phyloP scores from a whole-genome alignment of 2,797 vertebrate genomes.

The Austrolebias charrua region DNA sequence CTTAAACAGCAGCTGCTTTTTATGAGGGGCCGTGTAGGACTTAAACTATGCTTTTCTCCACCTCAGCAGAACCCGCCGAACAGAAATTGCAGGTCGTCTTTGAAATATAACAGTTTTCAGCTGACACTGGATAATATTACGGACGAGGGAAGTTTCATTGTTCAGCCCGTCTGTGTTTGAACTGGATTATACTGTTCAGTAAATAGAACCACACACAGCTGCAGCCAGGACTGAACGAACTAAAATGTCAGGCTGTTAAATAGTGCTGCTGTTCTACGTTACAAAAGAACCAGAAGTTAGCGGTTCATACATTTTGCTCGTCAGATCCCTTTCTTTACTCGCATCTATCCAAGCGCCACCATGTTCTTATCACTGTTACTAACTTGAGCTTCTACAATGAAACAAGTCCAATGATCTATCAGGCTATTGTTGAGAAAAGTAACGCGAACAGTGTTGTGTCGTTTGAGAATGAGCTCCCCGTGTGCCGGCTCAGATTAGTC shows the following conservation, averaged over 20 bases:
- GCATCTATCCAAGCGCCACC: too few relatives aligned
- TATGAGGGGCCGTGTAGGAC: too few relatives aligned
- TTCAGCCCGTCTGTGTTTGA: slow-evolving; percentile 52
- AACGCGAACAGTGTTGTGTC: too few relatives aligned
- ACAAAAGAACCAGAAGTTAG: background rate
- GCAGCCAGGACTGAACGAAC: slow-evolving; percentile 40
- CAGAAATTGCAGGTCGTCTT: slow-evolving; percentile 1
- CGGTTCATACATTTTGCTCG: too few relatives aligned
- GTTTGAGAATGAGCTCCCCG: too few relatives aligned
- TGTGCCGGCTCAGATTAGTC: too few relatives aligned
- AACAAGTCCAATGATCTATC: too few relatives aligned
- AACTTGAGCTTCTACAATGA: too few relatives aligned
- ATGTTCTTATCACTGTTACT: too few relatives aligned
- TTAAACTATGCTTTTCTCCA: slow-evolving; percentile 3
- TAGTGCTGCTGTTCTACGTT: slow-evolving; percentile 20
- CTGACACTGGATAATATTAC: background rate
- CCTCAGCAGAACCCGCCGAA: slow-evolving; percentile 4
- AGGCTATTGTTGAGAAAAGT: too few relatives aligned
- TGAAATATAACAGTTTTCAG: slow-evolving; percentile 4
- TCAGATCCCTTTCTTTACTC: too few relatives aligned
- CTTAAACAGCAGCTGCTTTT: background rate
- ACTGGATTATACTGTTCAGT: slow-evolving; percentile 46
- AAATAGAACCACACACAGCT: slow-evolving; percentile 46
- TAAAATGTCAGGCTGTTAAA: slow-evolving; percentile 38
- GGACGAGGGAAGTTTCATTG: slow-evolving; percentile 27